phyloP scores from a whole-genome alignment of 2,797 vertebrate genomes.

The Morus bassanus region DNA sequence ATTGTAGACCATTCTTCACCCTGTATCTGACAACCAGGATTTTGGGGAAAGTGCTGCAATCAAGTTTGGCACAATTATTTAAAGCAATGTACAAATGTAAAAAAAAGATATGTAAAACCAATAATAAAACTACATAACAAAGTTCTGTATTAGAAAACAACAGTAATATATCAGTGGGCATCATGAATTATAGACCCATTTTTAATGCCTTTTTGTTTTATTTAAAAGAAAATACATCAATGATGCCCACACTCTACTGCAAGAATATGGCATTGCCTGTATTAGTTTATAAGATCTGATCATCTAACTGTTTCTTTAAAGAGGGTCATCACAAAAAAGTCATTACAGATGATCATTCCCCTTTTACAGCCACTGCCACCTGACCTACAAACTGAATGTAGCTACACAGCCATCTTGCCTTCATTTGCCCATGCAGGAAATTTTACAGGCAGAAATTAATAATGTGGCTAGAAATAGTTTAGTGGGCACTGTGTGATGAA shows the following conservation, averaged over 20 bases:
- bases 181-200: not conserved
- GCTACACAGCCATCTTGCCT: not conserved
- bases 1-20: not conserved
- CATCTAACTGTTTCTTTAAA: not conserved
- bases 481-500: not conserved
- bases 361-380: not conserved
- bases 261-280: not conserved
- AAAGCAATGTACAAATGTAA: not conserved
- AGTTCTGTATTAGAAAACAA: not conserved
- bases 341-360: not conserved
- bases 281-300: not conserved
- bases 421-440: not conserved
- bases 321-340: not conserved
- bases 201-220: conserved; percentile 1
- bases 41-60: not conserved
- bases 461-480: not conserved
- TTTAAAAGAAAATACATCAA: conserved; percentile 20
- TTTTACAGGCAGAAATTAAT: not conserved
- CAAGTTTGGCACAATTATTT: not conserved
- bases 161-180: not conserved
- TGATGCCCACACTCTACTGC: not conserved
- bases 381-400: not conserved
- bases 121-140: not conserved
- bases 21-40: not conserved
- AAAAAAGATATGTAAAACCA: not conserved